Evolutionary conservation across 2,113 vertebrate genomes (phyloP).

Genomic region (Pterocles orientalis): DNA sequence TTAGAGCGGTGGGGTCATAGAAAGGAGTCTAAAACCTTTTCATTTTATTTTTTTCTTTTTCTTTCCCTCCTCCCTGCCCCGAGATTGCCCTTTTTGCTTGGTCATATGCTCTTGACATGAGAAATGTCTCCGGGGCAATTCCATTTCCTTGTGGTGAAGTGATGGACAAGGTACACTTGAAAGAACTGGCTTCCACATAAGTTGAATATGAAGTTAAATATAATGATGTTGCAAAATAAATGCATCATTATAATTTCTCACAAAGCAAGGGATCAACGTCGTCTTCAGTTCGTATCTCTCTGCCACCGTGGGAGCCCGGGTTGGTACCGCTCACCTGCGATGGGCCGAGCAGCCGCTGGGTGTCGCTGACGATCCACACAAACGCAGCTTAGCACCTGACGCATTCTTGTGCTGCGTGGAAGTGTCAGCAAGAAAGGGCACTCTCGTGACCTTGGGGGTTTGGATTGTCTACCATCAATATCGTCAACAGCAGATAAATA

Average conservation of each 20-base stretch:
- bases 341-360: constrained; percentile 44
- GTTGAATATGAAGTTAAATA: not conserved
- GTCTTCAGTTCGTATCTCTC: not conserved
- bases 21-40: not conserved
- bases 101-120: not conserved
- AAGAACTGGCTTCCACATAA: not conserved
- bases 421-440: not conserved
- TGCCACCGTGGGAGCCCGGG: not conserved
- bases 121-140: not conserved
- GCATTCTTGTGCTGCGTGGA: not conserved
- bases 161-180: not conserved
- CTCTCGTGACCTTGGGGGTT: not conserved
- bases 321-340: not conserved
- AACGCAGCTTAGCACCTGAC: constrained; percentile 35
- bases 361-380: constrained; percentile 65
- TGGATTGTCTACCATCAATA: not conserved
- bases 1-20: not conserved
- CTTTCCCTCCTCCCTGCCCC: fast-evolving
- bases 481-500: not conserved
- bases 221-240: not conserved
- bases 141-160: not conserved
- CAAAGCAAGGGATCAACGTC: not conserved
- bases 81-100: not conserved
- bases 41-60: not conserved
- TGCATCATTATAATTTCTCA: not conserved